Evolutionary conservation across 1,140 invertebrate species (phyloP), one percentile per base, ranked within the genome.

Genomic region (Drosophila elegans): DNA sequence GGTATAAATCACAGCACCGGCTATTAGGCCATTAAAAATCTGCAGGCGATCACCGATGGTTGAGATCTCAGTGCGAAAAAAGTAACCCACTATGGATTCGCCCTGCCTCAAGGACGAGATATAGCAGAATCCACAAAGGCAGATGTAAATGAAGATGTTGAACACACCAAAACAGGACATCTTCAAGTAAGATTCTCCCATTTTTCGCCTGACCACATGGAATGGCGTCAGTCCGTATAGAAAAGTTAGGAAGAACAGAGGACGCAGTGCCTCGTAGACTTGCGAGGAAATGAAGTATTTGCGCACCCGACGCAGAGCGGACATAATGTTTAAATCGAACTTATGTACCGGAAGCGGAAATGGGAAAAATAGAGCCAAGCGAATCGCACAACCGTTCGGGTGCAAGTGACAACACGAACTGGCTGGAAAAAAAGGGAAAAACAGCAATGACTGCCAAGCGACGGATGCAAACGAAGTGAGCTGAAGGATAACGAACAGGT

Each of bases 71-170:
- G 85, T 90, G 54, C 78, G 80, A 45, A 91, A 77, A 16, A 92
- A 92, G 27, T 91, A 90, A 1, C 85, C 89, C 12, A 92, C 81
- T 29, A 89, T 78, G n/a, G 91, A 91, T 36, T 88, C 82, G 10
- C 89, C 79, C 44, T 80, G 78, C 0, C 76, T 46, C 45, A 90
- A 39, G 10, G 85, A 80, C 0, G 75, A 91, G 11, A 78, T 80
- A 41, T 91, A 91, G 27, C 90, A 91, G 25, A 90, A 90, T 1
- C 80, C 81, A 38, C 74, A 89, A 16, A 76, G 12, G 9, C 74
- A 54, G 3, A 91, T 77, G 49, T 76, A 76, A n/a, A 91, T 73
- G 54, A 92, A 56, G n/a, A 80, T 69, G 16, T 90, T 86, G n/a
- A 92, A 67, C 13, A 90, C 68, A 5, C 90, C 83, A 9, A 85